Conservation (phyloP, 2,797 vertebrate genomes). For the Centropyge bicolor region DNA sequence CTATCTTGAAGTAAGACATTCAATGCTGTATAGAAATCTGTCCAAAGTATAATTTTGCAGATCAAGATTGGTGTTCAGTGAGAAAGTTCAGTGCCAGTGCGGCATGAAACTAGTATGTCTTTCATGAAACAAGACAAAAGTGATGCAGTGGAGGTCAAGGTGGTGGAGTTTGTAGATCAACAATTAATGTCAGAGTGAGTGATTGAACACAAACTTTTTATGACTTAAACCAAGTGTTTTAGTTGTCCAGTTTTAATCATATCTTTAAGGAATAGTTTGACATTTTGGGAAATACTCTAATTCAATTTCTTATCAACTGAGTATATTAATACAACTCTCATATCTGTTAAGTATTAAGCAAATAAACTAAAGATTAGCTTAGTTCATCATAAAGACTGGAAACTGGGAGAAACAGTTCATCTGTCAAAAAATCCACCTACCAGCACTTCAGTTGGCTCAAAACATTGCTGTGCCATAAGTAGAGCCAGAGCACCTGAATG, state of each 20-base stretch:
- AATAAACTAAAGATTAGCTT: not conserved
- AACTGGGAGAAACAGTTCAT: not conserved
- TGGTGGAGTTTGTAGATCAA: not conserved
- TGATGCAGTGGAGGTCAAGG: not conserved
- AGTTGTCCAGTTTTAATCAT: not conserved
- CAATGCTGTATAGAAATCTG: not conserved
- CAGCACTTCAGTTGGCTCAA: too few relatives aligned
- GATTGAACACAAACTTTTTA: not conserved
- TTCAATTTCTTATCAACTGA: too few relatives aligned
- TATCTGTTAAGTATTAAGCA: not conserved
- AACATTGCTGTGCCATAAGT: too few relatives aligned
- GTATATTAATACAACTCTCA: not conserved
- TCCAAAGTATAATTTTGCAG: not conserved
- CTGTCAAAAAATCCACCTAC: too few relatives aligned
- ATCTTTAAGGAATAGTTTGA: not conserved
- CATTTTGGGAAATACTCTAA: too few relatives aligned
- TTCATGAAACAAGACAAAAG: not conserved
- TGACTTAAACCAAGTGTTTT: not conserved
- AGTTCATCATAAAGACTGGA: not conserved
- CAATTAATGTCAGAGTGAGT: not conserved
- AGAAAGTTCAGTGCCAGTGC: not conserved
- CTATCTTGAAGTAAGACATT: not conserved
- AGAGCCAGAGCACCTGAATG: too few relatives aligned
- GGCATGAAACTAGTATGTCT: not conserved
- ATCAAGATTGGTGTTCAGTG: not conserved